Evolutionary conservation across 2,888 invertebrate genomes (phyloP).

Genomic region (Trichopoda pennipes): DNA sequence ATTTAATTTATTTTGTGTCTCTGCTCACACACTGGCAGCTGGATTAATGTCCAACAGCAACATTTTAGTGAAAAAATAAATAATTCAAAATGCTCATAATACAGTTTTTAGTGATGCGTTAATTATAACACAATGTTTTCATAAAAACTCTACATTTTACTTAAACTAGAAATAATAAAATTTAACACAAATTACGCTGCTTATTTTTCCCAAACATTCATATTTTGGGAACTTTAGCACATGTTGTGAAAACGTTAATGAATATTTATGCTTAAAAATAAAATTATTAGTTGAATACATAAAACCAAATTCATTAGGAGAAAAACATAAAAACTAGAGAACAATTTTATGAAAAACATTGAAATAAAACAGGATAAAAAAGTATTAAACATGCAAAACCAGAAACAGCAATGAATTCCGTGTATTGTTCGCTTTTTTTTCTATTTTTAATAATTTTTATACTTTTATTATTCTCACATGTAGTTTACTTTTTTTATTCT

Average conservation of each 20-base stretch:
- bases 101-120: too few relatives aligned
- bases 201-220: not conserved
- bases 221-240: constrained; percentile 33
- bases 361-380: not conserved
- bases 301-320: not conserved
- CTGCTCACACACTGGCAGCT: too few relatives aligned
- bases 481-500: not conserved
- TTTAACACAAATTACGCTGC: not conserved
- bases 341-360: not conserved
- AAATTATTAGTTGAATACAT: not conserved
- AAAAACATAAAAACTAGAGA: not conserved
- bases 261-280: constrained; percentile 19
- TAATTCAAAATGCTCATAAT: too few relatives aligned
- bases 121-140: too few relatives aligned
- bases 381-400: not conserved
- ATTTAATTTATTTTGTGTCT: too few relatives aligned
- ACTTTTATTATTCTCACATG: not conserved
- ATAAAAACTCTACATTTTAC: not conserved
- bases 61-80: too few relatives aligned
- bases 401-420: not conserved
- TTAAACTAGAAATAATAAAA: not conserved
- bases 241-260: constrained; percentile 25
- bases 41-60: too few relatives aligned
- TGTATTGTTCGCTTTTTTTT: not conserved
- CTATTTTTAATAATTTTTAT: not conserved